Evolutionary conservation across 2,888 invertebrate genomes (phyloP), one percentile per base, ranked within the genome.

Genomic region (Tachina lurida): DNA sequence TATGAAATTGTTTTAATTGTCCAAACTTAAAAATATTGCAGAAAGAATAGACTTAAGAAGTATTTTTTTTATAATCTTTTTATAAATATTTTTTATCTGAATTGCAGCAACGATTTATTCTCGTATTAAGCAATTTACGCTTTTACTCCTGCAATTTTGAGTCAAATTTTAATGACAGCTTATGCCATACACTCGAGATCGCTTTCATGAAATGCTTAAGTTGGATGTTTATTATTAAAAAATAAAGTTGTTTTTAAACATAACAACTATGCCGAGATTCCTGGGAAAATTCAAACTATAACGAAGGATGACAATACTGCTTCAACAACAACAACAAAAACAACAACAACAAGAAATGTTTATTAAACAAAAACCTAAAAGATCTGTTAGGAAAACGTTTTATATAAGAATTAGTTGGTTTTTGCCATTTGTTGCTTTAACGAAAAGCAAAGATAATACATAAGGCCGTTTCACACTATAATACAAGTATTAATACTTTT

Each of bases 311-410:
- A 65, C 47, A 65, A 79, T 58, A 65, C 56, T 47, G 49, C 65
- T 58, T 63, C 47, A 79, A 73, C 56, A 79, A 47, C 63, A 65
- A 52, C 47, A 17, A 10, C 5, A 31, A 31, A n/a, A n/a, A 73
- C 56, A 79, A 47, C 63, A 65, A 52, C 47, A 17, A 10, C 5
- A 31, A 31, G 7, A 31, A 31, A 31, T 31, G 5, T 31, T 7
- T 31, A 31, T 31, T 3, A 31, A 31, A 31, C 2, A 31, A 31
- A 31, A 31, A 5, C 5, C 31, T 31, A 22, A 71, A 56, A 56
- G 43, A 63, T 45, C 63, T 45, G 62, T 45, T 63, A 65, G 54
- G 54, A 79, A 77, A 54, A 79, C 31, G 45, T 79, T 71, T 71
- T 45, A 73, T 79, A n/a, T 45, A 49, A 52, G 15, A 19, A n/a